Base-by-base conservation (phyloP, 2,797 vertebrate species). In the Novumbra hubbsi region DNA sequence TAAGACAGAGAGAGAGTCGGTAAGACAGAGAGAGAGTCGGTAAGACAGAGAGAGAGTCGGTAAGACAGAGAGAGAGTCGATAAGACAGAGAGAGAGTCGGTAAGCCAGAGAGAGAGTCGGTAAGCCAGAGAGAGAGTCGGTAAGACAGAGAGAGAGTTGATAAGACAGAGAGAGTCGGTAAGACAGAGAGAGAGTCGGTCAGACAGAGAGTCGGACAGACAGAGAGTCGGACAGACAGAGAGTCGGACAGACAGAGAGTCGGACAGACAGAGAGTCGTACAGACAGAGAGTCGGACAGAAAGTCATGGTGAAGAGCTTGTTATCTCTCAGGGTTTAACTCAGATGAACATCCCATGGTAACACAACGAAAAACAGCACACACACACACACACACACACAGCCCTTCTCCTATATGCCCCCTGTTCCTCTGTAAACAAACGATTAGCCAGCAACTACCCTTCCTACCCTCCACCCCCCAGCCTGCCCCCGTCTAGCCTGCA, bases 401-500 rank as follows among this genome's bases (percentile, higher is more conserved):
- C 14, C 19, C 24, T 32, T n/a, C 45, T 52, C 48, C 34, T 12
- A 60, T 30, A 16, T 11, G 2, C 50, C 9, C 70, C 19, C 49
- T 71, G 12, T 19, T 38, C 55, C 34, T 30, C 55, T 2, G 5
- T 50, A 24, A 50, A 9, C 32, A 38, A 41, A 34, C 17, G 4
- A 38, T 38, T 66, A 65, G 16, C 64, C 30, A 66, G 17, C 30
- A 38, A 66, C 34, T 68, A 15, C 48, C 69, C 24, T n/a, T 24
- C 38, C 65, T 9, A 5, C 70, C 34, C 28, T 45, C 60, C 64
- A 38, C 30, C 69, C 60, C 76, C 66, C 45, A 66, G 38, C 62
- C 63, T 8, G 68, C 48, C 63, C 45, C 64, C 17, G 49, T 48
- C 72, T 68, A 73, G 55, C 38, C 71, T 21, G 24, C 21, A 57